These are phyloP conservation scores for Diabrotica balteata DNA, from an alignment of 2,888 invertebrate species.

Conservation along the genomic window DNA sequence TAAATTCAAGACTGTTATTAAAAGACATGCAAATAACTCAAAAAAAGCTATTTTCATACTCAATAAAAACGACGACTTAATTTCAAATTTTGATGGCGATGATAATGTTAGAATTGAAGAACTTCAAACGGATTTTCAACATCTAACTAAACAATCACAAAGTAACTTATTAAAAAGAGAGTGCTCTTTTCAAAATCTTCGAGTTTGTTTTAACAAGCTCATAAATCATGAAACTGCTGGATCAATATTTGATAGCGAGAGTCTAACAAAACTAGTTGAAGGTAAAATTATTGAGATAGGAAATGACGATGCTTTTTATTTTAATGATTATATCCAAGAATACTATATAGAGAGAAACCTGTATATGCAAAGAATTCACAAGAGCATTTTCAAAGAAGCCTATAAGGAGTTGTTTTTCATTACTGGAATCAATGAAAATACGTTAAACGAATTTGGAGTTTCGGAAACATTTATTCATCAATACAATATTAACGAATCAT, in stretches of 20 bases:
- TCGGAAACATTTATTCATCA: background rate
- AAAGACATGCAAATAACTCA: no score
- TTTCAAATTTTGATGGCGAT: no score
- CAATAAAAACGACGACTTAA: no score
- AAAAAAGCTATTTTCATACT: no score
- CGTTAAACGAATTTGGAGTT: background rate
- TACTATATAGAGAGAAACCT: constrained; percentile 24
- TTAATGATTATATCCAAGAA: constrained; percentile 11
- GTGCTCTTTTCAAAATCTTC: constrained; percentile 19
- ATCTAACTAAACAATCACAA: background rate
- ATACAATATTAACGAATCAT: background rate
- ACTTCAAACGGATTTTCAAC: no score
- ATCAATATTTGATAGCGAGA: background rate
- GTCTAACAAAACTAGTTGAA: constrained; percentile 14
- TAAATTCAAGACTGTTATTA: no score
- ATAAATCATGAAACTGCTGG: constrained; percentile 18
- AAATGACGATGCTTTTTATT: constrained; percentile 20
- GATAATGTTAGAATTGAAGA: no score
- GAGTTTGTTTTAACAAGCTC: constrained; percentile 10
- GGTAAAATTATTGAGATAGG: constrained; percentile 19
- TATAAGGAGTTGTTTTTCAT: constrained; percentile 2
- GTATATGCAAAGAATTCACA: constrained; percentile 12
- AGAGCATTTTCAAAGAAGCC: background rate
- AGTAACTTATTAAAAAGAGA: constrained; percentile 10
- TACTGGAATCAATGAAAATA: background rate